Evolutionary conservation across 2,113 vertebrate species (phyloP), one percentile per base, ranked within the genome.

Genomic region (Hippocampus comes): DNA sequence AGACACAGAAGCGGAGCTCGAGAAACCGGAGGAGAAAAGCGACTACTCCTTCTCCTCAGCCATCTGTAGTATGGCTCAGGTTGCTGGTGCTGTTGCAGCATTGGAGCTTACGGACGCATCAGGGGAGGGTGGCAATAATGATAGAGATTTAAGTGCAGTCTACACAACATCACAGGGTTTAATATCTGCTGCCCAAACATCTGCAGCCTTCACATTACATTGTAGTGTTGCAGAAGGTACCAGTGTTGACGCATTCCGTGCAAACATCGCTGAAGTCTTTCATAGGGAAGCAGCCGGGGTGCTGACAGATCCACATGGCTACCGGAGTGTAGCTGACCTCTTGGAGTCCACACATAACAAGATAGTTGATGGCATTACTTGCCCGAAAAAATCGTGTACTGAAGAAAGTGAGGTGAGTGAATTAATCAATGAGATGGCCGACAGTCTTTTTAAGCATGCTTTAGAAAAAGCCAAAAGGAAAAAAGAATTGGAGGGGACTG

Each of bases 1-100:
- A 25, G 73, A 73, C 0, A 27, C 73, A 15, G 81, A 89, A 4
- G 80, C 80, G 9, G 90, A 86, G 7, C 70, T 80, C 21, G 59
- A 80, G 17, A 74, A 88, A 27, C 79, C 74, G 63, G 83, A 66
- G 4, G 80, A 79, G 9, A 60, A 71, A 72, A 75, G 43, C 0
- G 92, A 94, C 60, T 98, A 93, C 75, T 96, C 94, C 0, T 92
- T 98, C 73, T 93, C 94, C 3, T 95, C 96, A 53, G 96, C 96
- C 0, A 83, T 99, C 68, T 96, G 94, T 78, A 93, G 93, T 65
- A 95, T 97, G 91, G 95, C 95, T 67, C 94, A 96, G 78, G 93
- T 98, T 49, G 95, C 94, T 1, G 95, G 95, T 55, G 94, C 95
- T 0, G 90, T 98, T 5, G 95, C 96, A 5, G 93, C 94, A 63